These are phyloP conservation scores for Rhamphomyia laevipes DNA, from an alignment of 2,888 invertebrate species.

Conservation along the genomic window DNA sequence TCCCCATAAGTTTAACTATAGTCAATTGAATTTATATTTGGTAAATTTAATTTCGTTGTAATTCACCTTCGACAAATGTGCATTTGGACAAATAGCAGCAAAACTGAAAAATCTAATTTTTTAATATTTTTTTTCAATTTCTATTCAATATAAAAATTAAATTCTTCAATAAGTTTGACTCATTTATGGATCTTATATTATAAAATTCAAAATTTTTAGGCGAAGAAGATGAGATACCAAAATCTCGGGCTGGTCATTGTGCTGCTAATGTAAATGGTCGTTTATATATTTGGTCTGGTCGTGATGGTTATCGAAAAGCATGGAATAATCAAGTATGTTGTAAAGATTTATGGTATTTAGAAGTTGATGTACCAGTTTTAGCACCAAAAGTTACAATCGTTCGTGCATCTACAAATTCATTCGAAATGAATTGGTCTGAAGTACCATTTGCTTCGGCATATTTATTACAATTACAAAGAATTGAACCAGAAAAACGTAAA, in stretches of 20 bases:
- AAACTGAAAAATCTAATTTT: too few relatives aligned
- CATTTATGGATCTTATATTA: too few relatives aligned
- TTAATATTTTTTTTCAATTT: too few relatives aligned
- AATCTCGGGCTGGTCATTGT: slow-evolving; percentile 2
- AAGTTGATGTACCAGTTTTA: slow-evolving; percentile 76
- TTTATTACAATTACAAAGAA: slow-evolving; percentile 53
- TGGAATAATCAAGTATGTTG: slow-evolving; percentile 96
- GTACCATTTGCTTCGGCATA: slow-evolving; percentile 78
- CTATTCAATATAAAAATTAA: too few relatives aligned
- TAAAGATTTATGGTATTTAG: slow-evolving; percentile 81
- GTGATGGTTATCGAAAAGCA: slow-evolving; percentile 92
- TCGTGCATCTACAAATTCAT: slow-evolving; percentile 73
- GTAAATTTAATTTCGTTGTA: too few relatives aligned
- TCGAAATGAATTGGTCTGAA: slow-evolving; percentile 84
- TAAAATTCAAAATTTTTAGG: not conserved
- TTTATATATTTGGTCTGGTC: slow-evolving; percentile 88
- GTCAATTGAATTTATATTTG: too few relatives aligned
- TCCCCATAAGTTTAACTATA: too few relatives aligned
- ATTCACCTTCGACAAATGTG: too few relatives aligned
- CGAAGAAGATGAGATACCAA: not conserved
- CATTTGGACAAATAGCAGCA: too few relatives aligned
- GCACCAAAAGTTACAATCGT: slow-evolving; percentile 81
- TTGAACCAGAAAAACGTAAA: not conserved
- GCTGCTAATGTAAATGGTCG: slow-evolving; percentile 56
- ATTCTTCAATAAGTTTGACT: too few relatives aligned